These are phyloP conservation scores for Scelioninae gen. 1 DNA, from an alignment of 2,888 invertebrate genomes.

Conservation along the genomic window DNA sequence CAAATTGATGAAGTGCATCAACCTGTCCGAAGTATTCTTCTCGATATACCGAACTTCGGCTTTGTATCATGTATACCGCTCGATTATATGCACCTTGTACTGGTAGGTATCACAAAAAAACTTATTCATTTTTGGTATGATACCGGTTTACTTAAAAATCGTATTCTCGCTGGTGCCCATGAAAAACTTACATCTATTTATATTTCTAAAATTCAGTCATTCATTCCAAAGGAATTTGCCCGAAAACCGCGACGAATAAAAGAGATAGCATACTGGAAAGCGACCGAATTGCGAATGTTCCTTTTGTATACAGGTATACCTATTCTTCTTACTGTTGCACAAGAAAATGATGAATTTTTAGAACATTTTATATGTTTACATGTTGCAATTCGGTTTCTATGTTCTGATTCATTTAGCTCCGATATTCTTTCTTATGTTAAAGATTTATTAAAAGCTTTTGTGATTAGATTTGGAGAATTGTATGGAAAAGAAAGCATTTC, in stretches of 20 bases:
- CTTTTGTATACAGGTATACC: conserved; percentile 74
- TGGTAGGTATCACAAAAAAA: conserved; percentile 65
- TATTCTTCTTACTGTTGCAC: conserved; percentile 59
- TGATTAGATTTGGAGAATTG: background rate
- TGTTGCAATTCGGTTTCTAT: conserved; percentile 2
- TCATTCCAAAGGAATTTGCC: conserved; percentile 16
- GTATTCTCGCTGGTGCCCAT: background rate
- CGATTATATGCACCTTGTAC: conserved; percentile 70
- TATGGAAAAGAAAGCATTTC: conserved; percentile 8
- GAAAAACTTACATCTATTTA: background rate
- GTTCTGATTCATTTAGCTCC: background rate
- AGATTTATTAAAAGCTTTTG: conserved; percentile 1
- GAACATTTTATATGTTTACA: conserved; percentile 3
- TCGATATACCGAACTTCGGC: conserved; percentile 56
- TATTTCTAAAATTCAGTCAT: conserved; percentile 3
- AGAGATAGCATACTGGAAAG: conserved; percentile 9
- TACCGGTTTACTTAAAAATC: conserved; percentile 5
- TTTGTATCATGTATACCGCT: conserved; percentile 54
- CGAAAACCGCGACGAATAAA: conserved; percentile 10
- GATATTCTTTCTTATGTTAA: conserved; percentile 5
- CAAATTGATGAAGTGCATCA: conserved; percentile 55
- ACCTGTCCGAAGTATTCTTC: conserved; percentile 41
- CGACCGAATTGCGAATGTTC: conserved; percentile 40
- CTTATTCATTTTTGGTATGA: conserved; percentile 60
- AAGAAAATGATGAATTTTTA: conserved; percentile 2